Evolutionary conservation across 2,888 invertebrate species (phyloP).

Genomic region (Galerucella calmariensis): DNA sequence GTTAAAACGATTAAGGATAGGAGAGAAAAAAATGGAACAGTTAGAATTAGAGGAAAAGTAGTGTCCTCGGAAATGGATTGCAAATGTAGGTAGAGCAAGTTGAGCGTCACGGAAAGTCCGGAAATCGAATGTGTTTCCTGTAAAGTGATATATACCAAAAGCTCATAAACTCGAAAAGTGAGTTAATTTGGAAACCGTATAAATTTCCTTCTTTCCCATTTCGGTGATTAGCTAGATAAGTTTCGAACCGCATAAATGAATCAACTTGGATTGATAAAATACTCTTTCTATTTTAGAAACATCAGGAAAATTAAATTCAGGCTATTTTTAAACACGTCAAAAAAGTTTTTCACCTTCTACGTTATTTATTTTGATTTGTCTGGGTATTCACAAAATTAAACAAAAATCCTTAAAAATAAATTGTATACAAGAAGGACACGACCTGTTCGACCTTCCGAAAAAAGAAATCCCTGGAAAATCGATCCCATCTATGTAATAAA

Average conservation of each 20-base stretch:
- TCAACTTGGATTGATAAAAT: slow-evolving; percentile 11
- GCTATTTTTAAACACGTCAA: not conserved
- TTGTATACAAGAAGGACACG: slow-evolving; percentile 1
- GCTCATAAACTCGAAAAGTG: slow-evolving; percentile 23
- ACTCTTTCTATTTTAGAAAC: not conserved
- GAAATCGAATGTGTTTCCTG: slow-evolving; percentile 50
- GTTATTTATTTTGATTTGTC: not conserved
- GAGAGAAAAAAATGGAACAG: not conserved
- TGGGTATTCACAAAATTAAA: not conserved
- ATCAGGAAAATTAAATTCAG: slow-evolving; percentile 7
- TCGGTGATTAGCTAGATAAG: slow-evolving; percentile 17
- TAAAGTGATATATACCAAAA: slow-evolving; percentile 38
- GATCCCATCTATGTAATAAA: slow-evolving; percentile 22
- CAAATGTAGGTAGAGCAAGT: slow-evolving; percentile 17
- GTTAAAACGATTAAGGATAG: not conserved
- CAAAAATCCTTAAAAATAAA: not conserved
- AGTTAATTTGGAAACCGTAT: slow-evolving; percentile 30
- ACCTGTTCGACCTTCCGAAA: slow-evolving; percentile 19
- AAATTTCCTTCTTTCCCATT: slow-evolving; percentile 32
- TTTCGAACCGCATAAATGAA: slow-evolving; percentile 10
- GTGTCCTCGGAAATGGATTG: slow-evolving; percentile 3
- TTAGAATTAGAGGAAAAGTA: not conserved
- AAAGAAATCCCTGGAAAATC: slow-evolving; percentile 23
- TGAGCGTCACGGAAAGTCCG: slow-evolving; percentile 19
- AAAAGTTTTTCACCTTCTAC: not conserved